A percentile compares a stretch with the other conserved stretches of the same genome.
These are phyloP conservation scores for Stictonetta naevosa DNA, from an alignment of 2,113 vertebrate species.

Conservation along the genomic window DNA sequence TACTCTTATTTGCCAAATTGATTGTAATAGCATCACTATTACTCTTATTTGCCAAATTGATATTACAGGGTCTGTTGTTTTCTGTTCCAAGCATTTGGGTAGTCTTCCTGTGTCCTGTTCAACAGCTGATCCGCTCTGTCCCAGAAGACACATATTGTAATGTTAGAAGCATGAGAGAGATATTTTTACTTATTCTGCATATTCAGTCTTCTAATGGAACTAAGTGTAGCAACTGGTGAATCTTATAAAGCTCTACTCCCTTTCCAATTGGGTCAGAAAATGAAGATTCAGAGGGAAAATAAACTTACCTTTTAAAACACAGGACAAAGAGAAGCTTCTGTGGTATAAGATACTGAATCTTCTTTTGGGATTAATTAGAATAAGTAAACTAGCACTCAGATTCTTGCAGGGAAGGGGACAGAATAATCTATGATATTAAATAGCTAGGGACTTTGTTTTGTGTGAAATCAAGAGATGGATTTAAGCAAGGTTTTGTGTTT, in stretches of 20 bases:
- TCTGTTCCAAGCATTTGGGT: background rate
- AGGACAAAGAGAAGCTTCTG: background rate
- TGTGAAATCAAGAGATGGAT: constrained; percentile 15
- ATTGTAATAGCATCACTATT: background rate
- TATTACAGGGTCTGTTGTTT: background rate
- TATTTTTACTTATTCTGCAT: background rate
- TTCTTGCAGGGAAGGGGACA: background rate
- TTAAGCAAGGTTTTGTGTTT: background rate
- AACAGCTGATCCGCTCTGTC: background rate
- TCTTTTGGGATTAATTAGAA: constrained; percentile 55
- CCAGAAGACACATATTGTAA: background rate
- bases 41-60: constrained; percentile 14
- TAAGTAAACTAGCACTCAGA: constrained; percentile 20
- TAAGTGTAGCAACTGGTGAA: background rate
- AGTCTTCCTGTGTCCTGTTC: background rate
- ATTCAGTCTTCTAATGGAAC: background rate
- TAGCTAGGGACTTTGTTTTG: background rate
- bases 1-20: constrained; percentile 15
- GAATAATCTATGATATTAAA: constrained; percentile 21
- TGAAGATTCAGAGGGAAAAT: background rate
- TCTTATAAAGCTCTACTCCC: background rate
- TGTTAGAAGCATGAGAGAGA: background rate
- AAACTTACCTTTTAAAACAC: constrained; percentile 3
- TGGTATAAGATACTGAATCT: background rate
- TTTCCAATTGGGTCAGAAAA: background rate